Evolutionary conservation across 2,113 vertebrate genomes (phyloP).

Genomic region (Danionella cerebrum): DNA sequence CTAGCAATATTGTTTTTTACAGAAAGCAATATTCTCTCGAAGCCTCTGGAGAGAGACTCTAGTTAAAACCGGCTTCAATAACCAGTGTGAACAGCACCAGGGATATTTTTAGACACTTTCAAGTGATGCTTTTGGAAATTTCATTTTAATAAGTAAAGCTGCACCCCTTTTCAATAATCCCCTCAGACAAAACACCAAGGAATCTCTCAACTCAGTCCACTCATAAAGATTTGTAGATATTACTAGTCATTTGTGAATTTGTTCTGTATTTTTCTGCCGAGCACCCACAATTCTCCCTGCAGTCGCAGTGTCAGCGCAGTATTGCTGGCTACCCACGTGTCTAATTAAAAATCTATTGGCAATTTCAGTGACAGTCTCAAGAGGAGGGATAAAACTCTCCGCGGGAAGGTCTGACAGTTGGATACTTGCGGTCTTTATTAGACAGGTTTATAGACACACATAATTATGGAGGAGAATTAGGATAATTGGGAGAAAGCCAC

Average conservation of each 20-base stretch:
- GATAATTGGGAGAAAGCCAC: background rate
- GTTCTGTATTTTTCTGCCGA: background rate
- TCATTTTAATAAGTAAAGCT: conserved; percentile 49
- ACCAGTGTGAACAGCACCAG: background rate
- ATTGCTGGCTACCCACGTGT: background rate
- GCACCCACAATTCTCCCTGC: background rate
- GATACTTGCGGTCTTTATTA: background rate
- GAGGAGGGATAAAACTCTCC: background rate
- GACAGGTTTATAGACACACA: background rate
- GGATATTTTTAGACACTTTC: background rate
- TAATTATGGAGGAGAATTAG: background rate
- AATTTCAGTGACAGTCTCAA: background rate
- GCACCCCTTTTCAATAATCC: conserved; percentile 36
- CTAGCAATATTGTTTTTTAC: conserved; percentile 34
- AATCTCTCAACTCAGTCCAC: conserved; percentile 48
- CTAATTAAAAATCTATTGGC: background rate
- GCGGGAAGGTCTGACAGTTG: background rate
- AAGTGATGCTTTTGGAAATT: conserved; percentile 28
- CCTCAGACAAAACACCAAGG: conserved; percentile 45
- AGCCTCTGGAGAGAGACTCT: conserved; percentile 20
- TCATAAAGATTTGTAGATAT: conserved; percentile 59
- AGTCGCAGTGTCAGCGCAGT: background rate
- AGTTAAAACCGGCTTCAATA: conserved; percentile 19
- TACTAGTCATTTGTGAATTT: conserved; percentile 44
- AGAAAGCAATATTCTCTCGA: conserved; percentile 36